Base-by-base conservation (phyloP, 1,140 invertebrate species). In the Orius laevigatus region DNA sequence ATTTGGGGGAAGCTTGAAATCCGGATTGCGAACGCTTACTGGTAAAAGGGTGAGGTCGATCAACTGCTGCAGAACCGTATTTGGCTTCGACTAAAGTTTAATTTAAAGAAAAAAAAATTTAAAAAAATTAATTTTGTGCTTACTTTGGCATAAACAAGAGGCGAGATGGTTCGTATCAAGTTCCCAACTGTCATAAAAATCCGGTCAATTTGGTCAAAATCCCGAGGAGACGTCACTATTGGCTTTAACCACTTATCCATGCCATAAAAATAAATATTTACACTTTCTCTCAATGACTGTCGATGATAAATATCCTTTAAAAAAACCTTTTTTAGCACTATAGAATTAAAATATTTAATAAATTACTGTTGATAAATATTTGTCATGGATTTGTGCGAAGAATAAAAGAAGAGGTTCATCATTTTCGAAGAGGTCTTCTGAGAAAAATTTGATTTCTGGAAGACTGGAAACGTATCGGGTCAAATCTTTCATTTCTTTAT, bases 31-130 rank as follows among this genome's bases (percentile, higher is more conserved):
- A 5, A 52, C 50, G 32, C 43, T 40, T 10, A 46, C 19, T n/a
- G 55, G 50, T 1, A 56, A 38, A 9, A 56, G 47, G 10, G 54
- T 32, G 34, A 53, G 34, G 43, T 54, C 52, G 6, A 56, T 18
- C 5, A 56, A 15, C 25, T 32, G 38, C 31, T 56, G 52, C 3
- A 56, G 45, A 10, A 56, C 11, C 18, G 25, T 56, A 33, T 52
- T 56, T 1, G 55, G 41, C 45, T 42, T 49, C 9, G 52, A 56
- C 55, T 56, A 33, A 43, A 43, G 4, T 32, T 16, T 32, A 10
- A 36, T 35, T 19, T 35, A 50, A 40, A 5, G 12, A 48, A 39
- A 35, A 47, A 36, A 35, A 36, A 47, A 36, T 36, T 19, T 10
- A 35, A 2, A 38, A 12, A 35, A n/a, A 47, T 38, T 38, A 6